Evolutionary conservation across 1,140 invertebrate genomes (phyloP).

Genomic region (Hypothenemus hampei): DNA sequence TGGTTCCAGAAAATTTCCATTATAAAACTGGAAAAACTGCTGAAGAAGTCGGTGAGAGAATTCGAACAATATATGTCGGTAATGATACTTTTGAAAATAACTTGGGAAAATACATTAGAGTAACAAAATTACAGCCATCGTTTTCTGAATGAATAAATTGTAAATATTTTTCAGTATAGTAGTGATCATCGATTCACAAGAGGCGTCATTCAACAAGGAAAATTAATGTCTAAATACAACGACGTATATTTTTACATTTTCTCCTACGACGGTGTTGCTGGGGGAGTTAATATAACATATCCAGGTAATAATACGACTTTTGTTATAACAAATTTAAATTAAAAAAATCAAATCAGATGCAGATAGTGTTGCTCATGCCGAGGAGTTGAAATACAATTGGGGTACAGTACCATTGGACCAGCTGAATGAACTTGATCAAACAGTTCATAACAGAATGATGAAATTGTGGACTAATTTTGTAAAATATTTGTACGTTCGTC

Average conservation of each 20-base stretch:
- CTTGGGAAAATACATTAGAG: slow-evolving; percentile 13
- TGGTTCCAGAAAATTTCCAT: slow-evolving; percentile 8
- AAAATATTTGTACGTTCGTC: slow-evolving; percentile 21
- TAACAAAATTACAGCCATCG: slow-evolving; percentile 2
- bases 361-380: slow-evolving; percentile 26
- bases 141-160: background rate
- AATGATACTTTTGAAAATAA: slow-evolving; percentile 9
- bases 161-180: slow-evolving; percentile 3
- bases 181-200: slow-evolving; percentile 13
- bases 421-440: slow-evolving; percentile 10
- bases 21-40: background rate
- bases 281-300: slow-evolving; percentile 8
- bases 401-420: background rate
- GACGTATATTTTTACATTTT: slow-evolving; percentile 15
- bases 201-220: slow-evolving; percentile 11
- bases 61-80: slow-evolving; percentile 13
- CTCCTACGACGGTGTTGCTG: slow-evolving; percentile 9
- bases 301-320: slow-evolving; percentile 4
- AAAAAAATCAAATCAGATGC: slow-evolving; percentile 8
- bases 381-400: slow-evolving; percentile 20
- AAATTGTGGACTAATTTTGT: slow-evolving; percentile 27
- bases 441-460: slow-evolving; percentile 9
- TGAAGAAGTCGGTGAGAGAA: slow-evolving; percentile 3
- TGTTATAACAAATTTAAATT: background rate
- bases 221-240: slow-evolving; percentile 8